phyloP scores from a whole-genome alignment of 2,888 invertebrate genomes.

The Schrankia costaestrigalis region DNA sequence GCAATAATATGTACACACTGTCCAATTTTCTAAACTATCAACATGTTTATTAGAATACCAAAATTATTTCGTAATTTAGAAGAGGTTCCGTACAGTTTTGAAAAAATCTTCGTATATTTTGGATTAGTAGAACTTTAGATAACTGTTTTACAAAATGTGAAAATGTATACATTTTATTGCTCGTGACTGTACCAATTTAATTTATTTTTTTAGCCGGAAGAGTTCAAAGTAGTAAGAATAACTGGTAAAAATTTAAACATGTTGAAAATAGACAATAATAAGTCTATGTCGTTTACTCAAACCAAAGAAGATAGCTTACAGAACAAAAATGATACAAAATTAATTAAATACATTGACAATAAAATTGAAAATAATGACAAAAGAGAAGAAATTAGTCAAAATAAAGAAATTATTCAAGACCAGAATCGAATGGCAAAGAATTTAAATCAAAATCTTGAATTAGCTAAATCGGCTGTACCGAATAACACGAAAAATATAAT shows the following conservation, averaged over 20 bases:
- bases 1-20: no score
- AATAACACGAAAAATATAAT: constrained; percentile 30
- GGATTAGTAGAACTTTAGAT: not conserved
- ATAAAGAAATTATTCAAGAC: not conserved
- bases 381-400: constrained; percentile 1
- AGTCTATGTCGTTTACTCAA: constrained; percentile 14
- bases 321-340: constrained; percentile 10
- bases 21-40: no score
- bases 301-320: constrained; percentile 3
- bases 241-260: constrained; percentile 41
- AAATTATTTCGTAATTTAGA: no score
- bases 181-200: no score
- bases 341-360: constrained; percentile 5
- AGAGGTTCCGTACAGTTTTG: no score
- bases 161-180: not conserved
- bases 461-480: constrained; percentile 13
- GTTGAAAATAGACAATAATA: constrained; percentile 38
- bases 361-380: not conserved
- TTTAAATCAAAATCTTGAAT: not conserved
- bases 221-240: constrained; percentile 40
- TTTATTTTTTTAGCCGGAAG: constrained; percentile 8
- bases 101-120: no score
- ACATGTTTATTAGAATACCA: no score
- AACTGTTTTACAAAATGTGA: not conserved
- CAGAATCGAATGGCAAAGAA: not conserved